Evolutionary conservation across 35 echinoderm and acorn worm species (phyloP), one percentile per base, ranked within the genome.

Genomic region (Holothuria glaberrima): DNA sequence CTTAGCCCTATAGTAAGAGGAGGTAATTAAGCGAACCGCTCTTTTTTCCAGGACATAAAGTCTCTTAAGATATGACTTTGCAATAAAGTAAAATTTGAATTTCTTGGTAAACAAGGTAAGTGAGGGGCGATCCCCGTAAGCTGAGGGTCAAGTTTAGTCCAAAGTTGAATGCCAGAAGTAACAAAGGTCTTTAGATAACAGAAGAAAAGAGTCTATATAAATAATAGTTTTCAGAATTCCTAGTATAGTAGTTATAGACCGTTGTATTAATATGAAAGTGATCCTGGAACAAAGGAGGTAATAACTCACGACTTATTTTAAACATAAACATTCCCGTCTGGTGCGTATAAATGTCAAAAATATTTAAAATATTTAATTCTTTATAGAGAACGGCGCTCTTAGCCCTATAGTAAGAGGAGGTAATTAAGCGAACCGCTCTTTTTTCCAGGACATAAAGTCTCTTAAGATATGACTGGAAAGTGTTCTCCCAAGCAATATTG

Each of bases 291-390:
- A 33, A 9, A 25, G 14, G 14, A 27, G 66, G 66, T 69, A 69
- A 69, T 10, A 69, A 69, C 10, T 13, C 31, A 69, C 9, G 66
- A 21, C 31, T 69, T 4, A 69, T 69, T 69, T 69, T 69, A 25
- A 69, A 69, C 66, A 69, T 69, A 69, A 27, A 69, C 3, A 69
- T 69, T 4, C 66, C 31, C 31, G 21, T 25, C 14, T 69, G 66
- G 66, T 69, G 66, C 66, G 5, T 69, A 69, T 69, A 69, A 69
- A 69, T 69, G 66, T 69, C 66, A 24, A 29, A 69, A 69, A 69
- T 18, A 1, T 69, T 69, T 1, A 69, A 6, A 33, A 69, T 69
- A 69, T 69, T 69, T 33, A 69, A 69, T 29, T 69, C 66, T 69
- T 69, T 69, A 24, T 9, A 69, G 14, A 29, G 31, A 18, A 9